A percentile compares a stretch with the other conserved stretches of the same genome.
These are phyloP conservation scores for Hydroisotoma schaefferi DNA, from an alignment of 2,888 invertebrate genomes.

Conservation along the genomic window DNA sequence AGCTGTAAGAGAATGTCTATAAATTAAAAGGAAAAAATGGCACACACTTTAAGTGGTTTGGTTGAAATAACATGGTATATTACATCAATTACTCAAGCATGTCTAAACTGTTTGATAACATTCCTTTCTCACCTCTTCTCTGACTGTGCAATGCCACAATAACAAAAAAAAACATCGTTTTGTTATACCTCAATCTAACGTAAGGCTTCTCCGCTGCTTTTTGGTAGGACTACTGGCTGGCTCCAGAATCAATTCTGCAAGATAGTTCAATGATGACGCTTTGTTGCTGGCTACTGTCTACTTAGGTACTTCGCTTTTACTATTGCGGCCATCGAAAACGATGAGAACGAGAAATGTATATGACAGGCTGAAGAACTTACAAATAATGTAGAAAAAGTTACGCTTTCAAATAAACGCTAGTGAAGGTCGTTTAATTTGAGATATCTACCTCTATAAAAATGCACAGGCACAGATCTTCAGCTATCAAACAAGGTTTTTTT, in stretches of 20 bases:
- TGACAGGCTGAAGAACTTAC: conserved; percentile 25
- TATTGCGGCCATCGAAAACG: conserved; percentile 11
- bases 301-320: too few species aligned
- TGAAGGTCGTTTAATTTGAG: conserved; percentile 30
- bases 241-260: conserved; percentile 20
- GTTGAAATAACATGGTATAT: conserved; percentile 41
- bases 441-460: too few species aligned
- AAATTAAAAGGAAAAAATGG: conserved; percentile 14
- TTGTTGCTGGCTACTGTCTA: too few species aligned
- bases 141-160: neutral
- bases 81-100: conserved; percentile 23
- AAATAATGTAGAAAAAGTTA: conserved; percentile 18
- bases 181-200: conserved; percentile 6
- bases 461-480: neutral
- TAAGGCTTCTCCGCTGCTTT: neutral
- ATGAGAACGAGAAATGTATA: conserved; percentile 12
- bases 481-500: neutral
- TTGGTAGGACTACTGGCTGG: conserved; percentile 21
- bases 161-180: neutral
- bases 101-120: conserved; percentile 22
- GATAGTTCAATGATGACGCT: conserved; percentile 32
- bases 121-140: conserved; percentile 27
- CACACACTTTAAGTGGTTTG: conserved; percentile 24
- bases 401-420: conserved; percentile 29
- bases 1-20: conserved; percentile 10